phyloP scores from a whole-genome alignment of 1,140 invertebrate species.

The Meloidogyne exigua region DNA sequence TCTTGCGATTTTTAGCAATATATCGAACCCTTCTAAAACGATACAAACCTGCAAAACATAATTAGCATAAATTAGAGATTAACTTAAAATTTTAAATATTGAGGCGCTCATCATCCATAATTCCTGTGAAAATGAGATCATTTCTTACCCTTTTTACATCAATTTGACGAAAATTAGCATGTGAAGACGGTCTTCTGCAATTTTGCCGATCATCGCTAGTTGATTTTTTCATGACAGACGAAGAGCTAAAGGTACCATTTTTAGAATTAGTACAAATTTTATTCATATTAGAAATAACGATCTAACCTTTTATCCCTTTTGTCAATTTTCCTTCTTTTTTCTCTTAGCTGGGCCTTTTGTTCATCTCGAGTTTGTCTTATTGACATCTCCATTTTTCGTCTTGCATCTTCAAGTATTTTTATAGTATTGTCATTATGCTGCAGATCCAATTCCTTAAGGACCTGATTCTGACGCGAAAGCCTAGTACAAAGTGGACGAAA shows the following conservation, averaged over 20 bases:
- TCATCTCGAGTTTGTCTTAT: slow-evolving; percentile 22
- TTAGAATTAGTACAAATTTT: background rate
- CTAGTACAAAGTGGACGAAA: slow-evolving; percentile 18
- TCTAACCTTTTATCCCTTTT: background rate
- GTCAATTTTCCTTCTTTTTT: background rate
- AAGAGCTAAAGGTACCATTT: background rate
- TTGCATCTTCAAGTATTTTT: background rate
- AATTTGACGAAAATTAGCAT: background rate
- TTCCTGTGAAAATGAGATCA: background rate
- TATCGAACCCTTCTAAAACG: no score
- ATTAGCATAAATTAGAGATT: background rate
- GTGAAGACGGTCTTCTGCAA: background rate
- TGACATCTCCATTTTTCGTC: slow-evolving; percentile 15
- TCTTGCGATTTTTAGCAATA: no score
- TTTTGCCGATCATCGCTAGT: background rate
- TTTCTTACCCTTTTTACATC: background rate
- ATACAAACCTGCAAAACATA: background rate
- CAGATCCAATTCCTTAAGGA: slow-evolving; percentile 10
- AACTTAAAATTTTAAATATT: background rate
- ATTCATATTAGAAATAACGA: background rate
- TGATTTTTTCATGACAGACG: background rate
- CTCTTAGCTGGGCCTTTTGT: slow-evolving; percentile 9
- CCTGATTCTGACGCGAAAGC: slow-evolving; percentile 4
- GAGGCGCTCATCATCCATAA: no score
- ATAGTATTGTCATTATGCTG: background rate